phyloP scores from a whole-genome alignment of 2,888 invertebrate genomes.

The Choreutis nemorana region DNA sequence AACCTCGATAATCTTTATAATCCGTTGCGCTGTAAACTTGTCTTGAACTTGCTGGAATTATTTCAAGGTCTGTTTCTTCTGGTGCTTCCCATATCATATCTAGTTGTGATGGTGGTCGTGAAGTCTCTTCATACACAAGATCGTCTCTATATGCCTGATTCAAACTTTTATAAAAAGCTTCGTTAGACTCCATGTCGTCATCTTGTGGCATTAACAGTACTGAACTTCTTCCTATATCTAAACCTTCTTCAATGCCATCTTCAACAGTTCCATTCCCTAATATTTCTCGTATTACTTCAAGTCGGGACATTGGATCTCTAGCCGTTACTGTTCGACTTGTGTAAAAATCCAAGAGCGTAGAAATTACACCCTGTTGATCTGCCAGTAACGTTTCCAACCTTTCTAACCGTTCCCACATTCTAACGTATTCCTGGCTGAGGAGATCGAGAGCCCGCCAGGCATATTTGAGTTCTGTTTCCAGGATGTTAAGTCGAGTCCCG shows the following conservation, averaged over 20 bases:
- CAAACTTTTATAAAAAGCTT: constrained; percentile 87
- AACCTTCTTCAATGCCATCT: constrained; percentile 73
- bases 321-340: constrained; percentile 60
- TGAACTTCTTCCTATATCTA: constrained; percentile 60
- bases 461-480: constrained; percentile 90
- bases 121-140: constrained; percentile 69
- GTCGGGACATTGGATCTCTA: constrained; percentile 58
- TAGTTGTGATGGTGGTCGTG: constrained; percentile 75
- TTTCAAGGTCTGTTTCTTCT: constrained; percentile 72
- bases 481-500: constrained; percentile 83
- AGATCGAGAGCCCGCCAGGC: constrained; percentile 93
- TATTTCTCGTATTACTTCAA: constrained; percentile 72
- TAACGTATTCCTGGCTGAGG: constrained; percentile 89
- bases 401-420: constrained; percentile 93
- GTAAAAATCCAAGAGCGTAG: constrained; percentile 84
- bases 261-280: constrained; percentile 71
- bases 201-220: constrained; percentile 47
- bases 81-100: constrained; percentile 90
- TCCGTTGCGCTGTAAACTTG: constrained; percentile 79
- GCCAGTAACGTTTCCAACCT: constrained; percentile 85
- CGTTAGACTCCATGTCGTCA: constrained; percentile 75
- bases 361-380: constrained; percentile 91
- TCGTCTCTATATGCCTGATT: constrained; percentile 90
- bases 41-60: constrained; percentile 61
- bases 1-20: constrained; percentile 79